phyloP scores from a whole-genome alignment of 1,140 invertebrate species.

The Psix sp. region DNA sequence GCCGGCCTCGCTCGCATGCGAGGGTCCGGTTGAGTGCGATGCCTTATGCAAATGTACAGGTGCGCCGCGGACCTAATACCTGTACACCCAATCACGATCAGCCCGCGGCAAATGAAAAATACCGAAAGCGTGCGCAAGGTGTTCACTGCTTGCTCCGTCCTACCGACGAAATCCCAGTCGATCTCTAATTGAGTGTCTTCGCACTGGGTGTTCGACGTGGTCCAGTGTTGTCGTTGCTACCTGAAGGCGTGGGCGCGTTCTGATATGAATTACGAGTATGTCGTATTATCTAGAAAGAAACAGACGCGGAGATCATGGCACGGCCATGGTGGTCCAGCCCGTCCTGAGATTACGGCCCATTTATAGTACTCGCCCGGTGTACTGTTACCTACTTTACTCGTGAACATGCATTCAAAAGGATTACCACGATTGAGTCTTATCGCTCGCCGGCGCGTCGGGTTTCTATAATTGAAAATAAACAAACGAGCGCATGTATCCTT shows the following conservation, averaged over 20 bases:
- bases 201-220: constrained; percentile 76
- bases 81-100: constrained; percentile 61
- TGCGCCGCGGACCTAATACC: constrained; percentile 58
- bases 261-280: constrained; percentile 77
- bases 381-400: constrained; percentile 52
- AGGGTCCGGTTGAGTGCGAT: constrained; percentile 42
- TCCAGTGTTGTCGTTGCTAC: constrained; percentile 76
- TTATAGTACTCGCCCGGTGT: constrained; percentile 64
- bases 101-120: constrained; percentile 48
- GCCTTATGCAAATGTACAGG: constrained; percentile 70
- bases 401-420: constrained; percentile 46
- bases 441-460: constrained; percentile 38
- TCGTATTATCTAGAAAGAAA: constrained; percentile 71
- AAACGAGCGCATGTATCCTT: too few relatives aligned
- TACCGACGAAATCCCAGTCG: neutral
- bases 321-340: constrained; percentile 72
- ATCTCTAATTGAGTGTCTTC: constrained; percentile 76
- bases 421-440: constrained; percentile 55
- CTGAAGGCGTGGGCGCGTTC: constrained; percentile 73
- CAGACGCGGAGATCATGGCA: constrained; percentile 51
- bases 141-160: constrained; percentile 6
- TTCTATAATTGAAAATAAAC: constrained; percentile 56
- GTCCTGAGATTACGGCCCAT: constrained; percentile 70
- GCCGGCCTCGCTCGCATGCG: constrained; percentile 7
- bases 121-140: constrained; percentile 48